phyloP scores from a whole-genome alignment of 2,113 vertebrate species.

The Megaptera novaeangliae region DNA sequence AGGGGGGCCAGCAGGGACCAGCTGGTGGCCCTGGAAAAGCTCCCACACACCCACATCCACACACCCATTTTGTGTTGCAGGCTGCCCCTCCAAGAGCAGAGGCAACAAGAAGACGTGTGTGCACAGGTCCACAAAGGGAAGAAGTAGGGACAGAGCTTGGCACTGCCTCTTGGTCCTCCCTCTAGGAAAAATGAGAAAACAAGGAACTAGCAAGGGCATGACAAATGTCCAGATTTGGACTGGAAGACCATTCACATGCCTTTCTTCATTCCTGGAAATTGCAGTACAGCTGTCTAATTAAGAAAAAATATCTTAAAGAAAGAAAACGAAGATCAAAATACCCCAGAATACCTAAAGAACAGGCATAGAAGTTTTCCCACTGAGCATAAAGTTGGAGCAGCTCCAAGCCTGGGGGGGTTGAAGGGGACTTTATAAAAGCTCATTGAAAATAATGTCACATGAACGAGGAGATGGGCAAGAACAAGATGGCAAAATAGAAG shows the following conservation, averaged over 20 bases:
- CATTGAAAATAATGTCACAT: background rate
- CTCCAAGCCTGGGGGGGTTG: background rate
- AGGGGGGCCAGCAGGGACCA: slow-evolving; percentile 56
- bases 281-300: background rate
- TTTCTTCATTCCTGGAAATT: background rate
- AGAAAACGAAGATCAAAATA: background rate
- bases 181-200: slow-evolving; percentile 71
- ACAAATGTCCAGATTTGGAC: background rate
- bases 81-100: slow-evolving; percentile 66
- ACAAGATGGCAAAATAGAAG: background rate
- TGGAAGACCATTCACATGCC: background rate
- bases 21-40: slow-evolving; percentile 57
- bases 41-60: slow-evolving; percentile 67
- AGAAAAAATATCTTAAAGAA: background rate
- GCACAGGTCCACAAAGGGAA: slow-evolving; percentile 33
- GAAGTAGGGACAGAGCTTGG: slow-evolving; percentile 47
- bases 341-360: background rate
- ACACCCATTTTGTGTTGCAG: slow-evolving; percentile 71
- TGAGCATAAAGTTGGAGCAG: background rate
- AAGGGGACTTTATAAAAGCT: background rate
- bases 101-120: slow-evolving; percentile 57
- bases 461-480: background rate
- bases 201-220: background rate
- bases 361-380: background rate
- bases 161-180: slow-evolving; percentile 28